phyloP scores from a whole-genome alignment of 2,888 invertebrate genomes.

The Leptinotarsa haldemani region DNA sequence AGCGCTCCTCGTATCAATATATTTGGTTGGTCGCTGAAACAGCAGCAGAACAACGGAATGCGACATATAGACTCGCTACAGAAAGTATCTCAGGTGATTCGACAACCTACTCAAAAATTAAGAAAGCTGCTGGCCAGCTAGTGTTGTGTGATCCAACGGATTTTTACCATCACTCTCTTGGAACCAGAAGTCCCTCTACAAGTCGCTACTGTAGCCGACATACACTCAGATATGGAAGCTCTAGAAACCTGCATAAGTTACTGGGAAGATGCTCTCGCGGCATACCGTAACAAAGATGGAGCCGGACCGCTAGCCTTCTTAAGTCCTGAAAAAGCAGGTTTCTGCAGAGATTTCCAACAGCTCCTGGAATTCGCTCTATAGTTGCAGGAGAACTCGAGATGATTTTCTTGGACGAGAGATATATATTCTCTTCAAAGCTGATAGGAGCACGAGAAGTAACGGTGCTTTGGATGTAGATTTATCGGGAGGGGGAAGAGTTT shows the following conservation, averaged over 20 bases:
- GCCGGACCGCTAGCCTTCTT: slow-evolving; percentile 74
- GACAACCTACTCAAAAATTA: no score
- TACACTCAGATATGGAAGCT: slow-evolving; percentile 96
- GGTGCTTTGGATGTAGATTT: slow-evolving; percentile 70
- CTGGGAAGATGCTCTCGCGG: slow-evolving; percentile 94
- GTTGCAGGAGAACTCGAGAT: slow-evolving; percentile 87
- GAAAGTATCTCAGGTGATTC: no score
- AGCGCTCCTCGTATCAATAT: no score
- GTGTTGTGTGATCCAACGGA: no score
- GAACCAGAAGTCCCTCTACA: no score
- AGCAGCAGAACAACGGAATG: no score
- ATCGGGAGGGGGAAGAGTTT: slow-evolving; percentile 95
- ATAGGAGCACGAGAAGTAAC: slow-evolving; percentile 68
- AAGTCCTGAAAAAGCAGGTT: slow-evolving; percentile 87
- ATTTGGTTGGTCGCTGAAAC: no score
- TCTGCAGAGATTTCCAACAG: slow-evolving; percentile 83
- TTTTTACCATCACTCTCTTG: no score
- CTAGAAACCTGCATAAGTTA: slow-evolving; percentile 91
- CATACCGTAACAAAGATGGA: slow-evolving; percentile 74
- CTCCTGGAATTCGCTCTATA: slow-evolving; percentile 86
- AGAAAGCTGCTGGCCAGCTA: no score
- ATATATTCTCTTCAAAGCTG: slow-evolving; percentile 86
- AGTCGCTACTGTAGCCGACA: no score
- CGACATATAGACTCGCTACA: no score
- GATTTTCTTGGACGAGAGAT: slow-evolving; percentile 88